Evolutionary conservation across 2,113 vertebrate genomes (phyloP), one percentile per base, ranked within the genome.

Genomic region (Anoura caudifer): DNA sequence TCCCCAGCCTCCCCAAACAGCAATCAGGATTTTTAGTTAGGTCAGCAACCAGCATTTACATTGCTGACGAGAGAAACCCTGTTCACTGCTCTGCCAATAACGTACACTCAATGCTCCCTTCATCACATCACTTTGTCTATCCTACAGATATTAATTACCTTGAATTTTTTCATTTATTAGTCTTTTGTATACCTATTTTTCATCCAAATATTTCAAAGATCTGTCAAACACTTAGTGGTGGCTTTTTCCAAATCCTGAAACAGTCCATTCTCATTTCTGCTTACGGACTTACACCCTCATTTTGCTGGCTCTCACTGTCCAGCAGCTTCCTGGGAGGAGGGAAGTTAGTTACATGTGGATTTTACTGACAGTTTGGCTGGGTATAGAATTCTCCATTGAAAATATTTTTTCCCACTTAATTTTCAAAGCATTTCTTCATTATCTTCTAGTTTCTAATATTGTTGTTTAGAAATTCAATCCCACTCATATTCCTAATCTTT

Each of bases 311-410:
- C 43, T 61, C 63, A 69, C 50, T 24, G 41, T 56, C 41, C 41
- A 79, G 7, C 20, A 65, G 43, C 33, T 75, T 87, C 43, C 45
- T 47, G 16, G 5, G 7, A 13, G 22, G 0, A 14, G 3, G 7
- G 0, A 6, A 38, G 19, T 8, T 33, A 38, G 24, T 9, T 36
- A 5, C 12, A 11, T 73, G 73, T 85, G 41, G 65, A 63, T 11
- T 43, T 26, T 72, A 80, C 5, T 90, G 81, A 84, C 10, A 81
- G 38, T 95, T 83, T 91, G 52, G 92, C 50, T 95, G 72, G 82
- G 81, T 94, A 95, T 52, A 91, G 36, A 96, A 91, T 54, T 90
- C 38, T 76, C 63, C 5, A 10, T 7, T 77, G 79, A 88, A 88
- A 81, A 45, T 81, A 72, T 70, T 80, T 83, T 96, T 82, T 38